Percentiles rank a stretch among this genome's conserved stretches.
These are phyloP conservation scores for Corythornis vintsioides DNA, from an alignment of 2,113 vertebrate genomes.

Conservation along the genomic window DNA sequence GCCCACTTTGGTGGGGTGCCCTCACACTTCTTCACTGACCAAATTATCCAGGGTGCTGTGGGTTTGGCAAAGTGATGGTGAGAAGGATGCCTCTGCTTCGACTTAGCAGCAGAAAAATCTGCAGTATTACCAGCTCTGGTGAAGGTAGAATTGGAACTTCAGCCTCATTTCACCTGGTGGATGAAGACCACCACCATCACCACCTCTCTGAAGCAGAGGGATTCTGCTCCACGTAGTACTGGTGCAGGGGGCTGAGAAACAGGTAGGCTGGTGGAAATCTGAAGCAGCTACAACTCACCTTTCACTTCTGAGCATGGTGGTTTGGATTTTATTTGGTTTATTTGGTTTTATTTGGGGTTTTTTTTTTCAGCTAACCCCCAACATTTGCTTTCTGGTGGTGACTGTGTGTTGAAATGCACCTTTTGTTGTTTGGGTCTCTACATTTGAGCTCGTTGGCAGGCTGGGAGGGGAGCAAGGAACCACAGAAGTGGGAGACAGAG, in stretches of 20 bases:
- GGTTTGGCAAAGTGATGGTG: neutral
- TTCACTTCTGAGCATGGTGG: neutral
- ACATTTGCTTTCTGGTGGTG: neutral
- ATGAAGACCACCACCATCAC: neutral
- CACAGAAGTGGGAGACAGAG: neutral
- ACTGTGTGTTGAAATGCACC: neutral
- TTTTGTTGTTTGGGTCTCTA: neutral
- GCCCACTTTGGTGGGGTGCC: neutral
- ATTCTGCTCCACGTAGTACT: neutral
- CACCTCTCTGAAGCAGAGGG: neutral
- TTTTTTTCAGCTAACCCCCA: neutral
- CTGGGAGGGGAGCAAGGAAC: neutral
- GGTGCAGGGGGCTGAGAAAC: neutral
- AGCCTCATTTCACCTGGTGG: neutral
- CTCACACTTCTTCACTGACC: too few species aligned
- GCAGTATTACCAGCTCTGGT: neutral
- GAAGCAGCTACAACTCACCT: neutral
- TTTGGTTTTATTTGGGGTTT: neutral
- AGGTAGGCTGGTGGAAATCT: neutral
- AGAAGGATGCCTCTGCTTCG: neutral
- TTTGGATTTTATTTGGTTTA: neutral
- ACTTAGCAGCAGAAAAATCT: neutral
- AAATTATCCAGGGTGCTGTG: too few species aligned
- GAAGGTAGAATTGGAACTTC: neutral
- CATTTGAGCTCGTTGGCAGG: too few species aligned